Percentiles rank a stretch among this genome's conserved stretches.
phyloP scores from a whole-genome alignment of 2,888 invertebrate species.

The Molorchus minor region DNA sequence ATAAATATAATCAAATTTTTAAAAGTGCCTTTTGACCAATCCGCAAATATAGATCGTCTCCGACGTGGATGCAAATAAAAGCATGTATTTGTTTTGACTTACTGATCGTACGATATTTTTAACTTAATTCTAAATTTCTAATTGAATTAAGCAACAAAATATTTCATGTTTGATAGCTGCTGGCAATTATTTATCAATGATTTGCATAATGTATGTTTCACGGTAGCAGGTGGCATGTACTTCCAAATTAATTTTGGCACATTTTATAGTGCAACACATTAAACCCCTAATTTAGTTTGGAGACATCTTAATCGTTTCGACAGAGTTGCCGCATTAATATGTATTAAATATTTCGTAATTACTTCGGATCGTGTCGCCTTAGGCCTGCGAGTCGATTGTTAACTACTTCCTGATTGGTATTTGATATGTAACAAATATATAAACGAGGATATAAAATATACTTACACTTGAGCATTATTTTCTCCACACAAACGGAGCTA shows the following conservation, averaged over 20 bases:
- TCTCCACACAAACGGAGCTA: too few relatives aligned
- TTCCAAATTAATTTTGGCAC: neutral
- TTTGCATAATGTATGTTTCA: neutral
- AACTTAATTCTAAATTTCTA: neutral
- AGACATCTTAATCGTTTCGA: neutral
- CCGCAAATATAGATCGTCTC: too few relatives aligned
- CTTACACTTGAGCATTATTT: too few relatives aligned
- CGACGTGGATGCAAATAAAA: too few relatives aligned
- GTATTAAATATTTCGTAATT: neutral
- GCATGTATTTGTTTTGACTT: too few relatives aligned
- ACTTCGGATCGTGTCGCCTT: neutral
- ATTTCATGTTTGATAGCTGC: neutral
- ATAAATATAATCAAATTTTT: too few relatives aligned
- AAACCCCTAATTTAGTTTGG: neutral
- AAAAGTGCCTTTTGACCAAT: too few relatives aligned
- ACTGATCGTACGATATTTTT: too few relatives aligned
- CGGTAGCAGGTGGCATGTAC: neutral
- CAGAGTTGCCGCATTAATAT: neutral
- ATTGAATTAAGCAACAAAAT: neutral
- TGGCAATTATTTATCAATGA: neutral
- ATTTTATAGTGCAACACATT: neutral
- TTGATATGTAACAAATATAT: constrained; percentile 1
- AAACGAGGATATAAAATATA: too few relatives aligned
- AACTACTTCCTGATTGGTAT: constrained; percentile 3
- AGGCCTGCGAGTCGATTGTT: neutral